Evolutionary conservation across 2,113 vertebrate species (phyloP).

Genomic region (Mystacornis crossleyi): DNA sequence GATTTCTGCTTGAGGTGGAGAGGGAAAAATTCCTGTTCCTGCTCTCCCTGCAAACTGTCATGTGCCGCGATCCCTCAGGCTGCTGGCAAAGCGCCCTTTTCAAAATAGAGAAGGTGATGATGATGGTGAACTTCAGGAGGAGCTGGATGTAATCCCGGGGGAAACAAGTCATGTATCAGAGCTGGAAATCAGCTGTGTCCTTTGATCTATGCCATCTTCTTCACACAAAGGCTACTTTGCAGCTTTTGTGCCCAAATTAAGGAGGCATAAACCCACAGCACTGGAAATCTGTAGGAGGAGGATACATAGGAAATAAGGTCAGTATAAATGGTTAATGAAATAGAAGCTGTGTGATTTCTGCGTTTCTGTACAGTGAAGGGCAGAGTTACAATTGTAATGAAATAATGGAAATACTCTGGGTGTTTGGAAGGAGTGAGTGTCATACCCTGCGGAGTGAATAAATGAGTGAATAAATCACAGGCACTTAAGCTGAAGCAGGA

Average conservation of each 20-base stretch:
- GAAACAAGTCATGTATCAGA: fast-evolving
- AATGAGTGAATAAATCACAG: background rate
- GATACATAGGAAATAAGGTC: background rate
- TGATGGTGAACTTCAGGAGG: background rate
- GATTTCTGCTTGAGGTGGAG: background rate
- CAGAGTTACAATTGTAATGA: background rate
- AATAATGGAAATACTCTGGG: background rate
- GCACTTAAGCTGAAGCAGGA: background rate
- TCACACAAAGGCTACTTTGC: background rate
- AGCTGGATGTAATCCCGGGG: background rate
- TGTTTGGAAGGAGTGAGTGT: background rate
- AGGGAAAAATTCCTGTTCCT: background rate
- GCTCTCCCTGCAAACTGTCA: fast-evolving
- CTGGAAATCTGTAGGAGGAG: background rate
- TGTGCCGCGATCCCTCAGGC: fast-evolving
- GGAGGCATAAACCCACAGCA: background rate
- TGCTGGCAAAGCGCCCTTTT: background rate
- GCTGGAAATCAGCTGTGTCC: background rate
- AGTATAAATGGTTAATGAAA: background rate
- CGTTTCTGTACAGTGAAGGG: background rate
- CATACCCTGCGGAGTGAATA: background rate
- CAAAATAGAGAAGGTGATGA: background rate
- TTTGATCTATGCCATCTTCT: background rate
- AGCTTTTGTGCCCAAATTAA: background rate
- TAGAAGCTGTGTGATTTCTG: background rate